Evolutionary conservation across 2,797 vertebrate species (phyloP), one percentile per base, ranked within the genome.

Genomic region (Artibeus jamaicensis): DNA sequence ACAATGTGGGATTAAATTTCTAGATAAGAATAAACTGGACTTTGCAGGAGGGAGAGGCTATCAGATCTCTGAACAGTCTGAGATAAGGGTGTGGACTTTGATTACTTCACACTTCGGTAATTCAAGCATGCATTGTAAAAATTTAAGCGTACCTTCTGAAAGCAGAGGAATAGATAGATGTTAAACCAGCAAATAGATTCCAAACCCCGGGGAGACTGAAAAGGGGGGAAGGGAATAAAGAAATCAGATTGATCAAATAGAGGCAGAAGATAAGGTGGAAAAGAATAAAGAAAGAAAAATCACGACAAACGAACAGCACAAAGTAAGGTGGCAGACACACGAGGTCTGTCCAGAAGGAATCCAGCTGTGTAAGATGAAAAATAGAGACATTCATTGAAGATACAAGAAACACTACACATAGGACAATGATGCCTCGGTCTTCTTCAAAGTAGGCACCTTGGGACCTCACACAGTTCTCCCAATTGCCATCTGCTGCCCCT

Each of bases 131-230:
- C 53, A 48, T 37, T 46, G 12, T 46, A 84, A 84, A 76, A 84
- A 71, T 44, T 21, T 57, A 62, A 48, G 19, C 32, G 6, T 34
- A 55, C 8, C 53, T 34, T 73, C 74, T 50, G 74, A 88, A 86
- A 93, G 74, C 42, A 91, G 68, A 91, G n/a, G 81, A 84, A 74
- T 4, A 81, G 50, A 87, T 89, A 81, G 50, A 87, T 89, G 19
- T 24, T 34, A 65, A 89, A 85, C 55, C 37, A 34, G 65, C 15
- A 68, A 68, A 21, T 10, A 68, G n/a, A 37, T 88, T 76, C 26
- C 22, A 59, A 83, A 70, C 9, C 12, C 37, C 14, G 71, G 18
- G 14, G 48, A 5, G n/a, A 73, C 16, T 71, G 71, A 46, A 79
- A 67, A 57, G 10, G 15, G 24, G 15, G 4, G 46, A 34, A 74